phyloP scores from a whole-genome alignment of 2,113 vertebrate species.

The Pandion haliaetus region DNA sequence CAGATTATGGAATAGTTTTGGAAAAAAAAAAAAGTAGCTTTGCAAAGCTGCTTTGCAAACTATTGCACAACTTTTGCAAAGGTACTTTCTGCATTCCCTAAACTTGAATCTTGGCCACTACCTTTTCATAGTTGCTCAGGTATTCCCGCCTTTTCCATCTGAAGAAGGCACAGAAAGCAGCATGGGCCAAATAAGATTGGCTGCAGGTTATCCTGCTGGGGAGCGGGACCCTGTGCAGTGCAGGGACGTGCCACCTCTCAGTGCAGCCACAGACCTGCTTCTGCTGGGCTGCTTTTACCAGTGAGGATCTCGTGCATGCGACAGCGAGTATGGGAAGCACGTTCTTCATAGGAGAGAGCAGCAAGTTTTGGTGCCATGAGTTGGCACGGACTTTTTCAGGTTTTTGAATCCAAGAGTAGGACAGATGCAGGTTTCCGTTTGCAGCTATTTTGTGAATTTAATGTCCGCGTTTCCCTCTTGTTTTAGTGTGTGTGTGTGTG shows the following conservation, averaged over 20 bases:
- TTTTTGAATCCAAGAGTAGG: background rate
- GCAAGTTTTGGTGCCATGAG: rapidly evolving
- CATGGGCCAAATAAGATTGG: background rate
- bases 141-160: background rate
- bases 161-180: background rate
- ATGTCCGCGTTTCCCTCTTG: rapidly evolving
- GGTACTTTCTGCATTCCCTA: background rate
- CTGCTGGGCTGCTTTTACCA: background rate
- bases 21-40: background rate
- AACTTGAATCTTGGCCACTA: background rate
- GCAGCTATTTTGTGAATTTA: background rate
- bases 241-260: background rate
- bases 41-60: background rate
- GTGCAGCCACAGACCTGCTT: background rate
- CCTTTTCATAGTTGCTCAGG: background rate
- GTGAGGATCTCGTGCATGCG: rapidly evolving
- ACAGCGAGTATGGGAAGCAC: rapidly evolving
- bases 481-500: background rate
- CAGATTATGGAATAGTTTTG: background rate
- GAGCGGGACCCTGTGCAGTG: too few relatives aligned
- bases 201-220: rapidly evolving
- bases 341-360: background rate
- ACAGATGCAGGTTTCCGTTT: background rate
- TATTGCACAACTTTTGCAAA: background rate
- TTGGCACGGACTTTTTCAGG: background rate